Evolutionary conservation across 1,140 invertebrate genomes (phyloP), one percentile per base, ranked within the genome.

Genomic region (Scaptomyza montana): DNA sequence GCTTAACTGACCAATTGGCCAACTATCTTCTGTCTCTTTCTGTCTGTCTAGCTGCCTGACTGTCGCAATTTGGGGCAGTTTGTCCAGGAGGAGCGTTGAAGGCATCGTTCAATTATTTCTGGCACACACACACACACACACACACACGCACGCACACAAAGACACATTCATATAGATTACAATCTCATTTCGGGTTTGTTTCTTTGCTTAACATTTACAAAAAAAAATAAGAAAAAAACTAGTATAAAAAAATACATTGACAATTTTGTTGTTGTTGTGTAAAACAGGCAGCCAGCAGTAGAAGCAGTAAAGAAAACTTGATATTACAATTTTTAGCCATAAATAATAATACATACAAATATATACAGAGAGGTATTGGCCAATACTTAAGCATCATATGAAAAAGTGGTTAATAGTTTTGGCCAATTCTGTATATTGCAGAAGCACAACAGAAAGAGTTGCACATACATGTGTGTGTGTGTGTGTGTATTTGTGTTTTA

Each of bases 181-280:
- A 25, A 41, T 75, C 2, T 25, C 50, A 54, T 73, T 46, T 74
- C 65, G 53, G 61, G 49, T 60, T 66, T 78, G 12, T 41, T 41
- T 41, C n/a, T 43, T 43, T 3, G 75, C 82, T 87, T 86, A 86
- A 86, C 66, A 16, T 16, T 16, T 4, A 25, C 21, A 25, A 25
- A 25, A 25, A 25, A 16, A 16, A 16, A 16, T 16, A 16, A 16
- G 16, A 73, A 36, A 36, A 73, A 36, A 36, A 36, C 60, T 76
- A 82, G 82, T 87, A 87, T 77, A 87, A 87, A 89, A 87, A 89
- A 87, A 87, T 89, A 89, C 84, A 82, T 77, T 53, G 67, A 82
- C 75, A 78, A 43, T 43, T 41, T 72, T 47, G 30, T 39, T 19
- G 51, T 46, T 19, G 25, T 41, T n/a, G 19, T 81, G 55, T 77